These are phyloP conservation scores for Sebastes umbrosus DNA, from an alignment of 2,797 vertebrate species.

Conservation along the genomic window DNA sequence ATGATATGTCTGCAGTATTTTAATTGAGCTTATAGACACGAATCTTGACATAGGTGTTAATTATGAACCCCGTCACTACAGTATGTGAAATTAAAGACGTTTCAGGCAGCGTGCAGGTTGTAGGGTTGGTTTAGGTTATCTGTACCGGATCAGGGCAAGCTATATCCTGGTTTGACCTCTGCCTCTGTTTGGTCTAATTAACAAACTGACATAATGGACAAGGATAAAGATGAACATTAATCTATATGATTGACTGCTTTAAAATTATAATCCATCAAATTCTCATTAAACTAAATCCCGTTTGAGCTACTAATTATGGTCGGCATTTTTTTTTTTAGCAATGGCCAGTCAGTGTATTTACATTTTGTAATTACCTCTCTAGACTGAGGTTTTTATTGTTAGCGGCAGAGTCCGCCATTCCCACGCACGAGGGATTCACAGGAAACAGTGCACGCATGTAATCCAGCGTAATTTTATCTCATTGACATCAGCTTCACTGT, in stretches of 20 bases:
- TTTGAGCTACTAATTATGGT: background rate
- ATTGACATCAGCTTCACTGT: background rate
- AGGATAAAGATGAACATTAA: background rate
- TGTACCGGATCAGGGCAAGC: background rate
- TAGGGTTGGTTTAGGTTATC: background rate
- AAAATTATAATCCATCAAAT: background rate
- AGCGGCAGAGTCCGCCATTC: background rate
- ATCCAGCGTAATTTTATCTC: background rate
- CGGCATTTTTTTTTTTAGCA: background rate
- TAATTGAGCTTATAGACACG: constrained; percentile 10
- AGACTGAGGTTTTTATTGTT: background rate
- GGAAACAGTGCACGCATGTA: background rate
- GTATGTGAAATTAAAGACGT: background rate
- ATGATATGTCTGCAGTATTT: background rate
- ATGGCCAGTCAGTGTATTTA: background rate
- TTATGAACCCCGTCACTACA: background rate
- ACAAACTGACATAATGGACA: background rate
- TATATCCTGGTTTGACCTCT: background rate
- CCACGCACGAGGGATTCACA: background rate
- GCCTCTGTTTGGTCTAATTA: constrained; percentile 8
- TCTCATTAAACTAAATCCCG: background rate
- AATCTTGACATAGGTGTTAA: constrained; percentile 13
- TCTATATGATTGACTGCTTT: background rate
- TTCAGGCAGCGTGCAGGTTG: background rate
- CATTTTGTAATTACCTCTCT: background rate